These are phyloP conservation scores for Diplogasteroides magnus DNA, from an alignment of 1,140 invertebrate species.

Conservation along the genomic window DNA sequence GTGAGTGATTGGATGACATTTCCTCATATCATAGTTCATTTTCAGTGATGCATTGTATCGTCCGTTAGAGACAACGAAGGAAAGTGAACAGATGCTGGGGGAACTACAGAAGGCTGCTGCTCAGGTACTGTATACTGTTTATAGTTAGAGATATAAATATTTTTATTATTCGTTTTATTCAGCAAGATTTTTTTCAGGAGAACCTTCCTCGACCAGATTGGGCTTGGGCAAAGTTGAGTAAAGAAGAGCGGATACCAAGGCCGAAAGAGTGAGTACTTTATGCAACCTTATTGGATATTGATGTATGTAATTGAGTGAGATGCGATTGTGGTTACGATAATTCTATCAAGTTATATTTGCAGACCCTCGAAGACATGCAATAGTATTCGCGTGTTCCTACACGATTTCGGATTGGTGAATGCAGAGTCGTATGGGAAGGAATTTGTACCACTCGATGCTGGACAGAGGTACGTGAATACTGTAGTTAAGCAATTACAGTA, in stretches of 20 bases:
- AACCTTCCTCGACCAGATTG: slow-evolving; percentile 23
- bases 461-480: slow-evolving; percentile 20
- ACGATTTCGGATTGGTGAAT: slow-evolving; percentile 50
- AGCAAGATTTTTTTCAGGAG: slow-evolving; percentile 45
- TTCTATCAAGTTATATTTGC: too few species aligned
- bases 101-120: slow-evolving; percentile 48
- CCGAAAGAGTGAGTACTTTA: slow-evolving; percentile 1
- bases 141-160: too few species aligned
- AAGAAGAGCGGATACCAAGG: slow-evolving; percentile 26
- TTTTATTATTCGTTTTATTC: too few species aligned
- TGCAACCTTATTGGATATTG: neutral
- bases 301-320: neutral
- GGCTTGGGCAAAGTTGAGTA: slow-evolving; percentile 36
- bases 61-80: slow-evolving; percentile 12
- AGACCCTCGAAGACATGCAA: slow-evolving; percentile 41
- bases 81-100: slow-evolving; percentile 49
- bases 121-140: too few species aligned
- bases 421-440: slow-evolving; percentile 35
- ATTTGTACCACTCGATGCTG: slow-evolving; percentile 37
- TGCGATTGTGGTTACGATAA: slow-evolving; percentile 9
- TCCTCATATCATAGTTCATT: too few species aligned
- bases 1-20: too few species aligned
- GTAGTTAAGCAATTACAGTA: neutral
- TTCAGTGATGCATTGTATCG: too few species aligned
- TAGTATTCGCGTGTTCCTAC: slow-evolving; percentile 48